These are phyloP conservation scores for Metalampra italica DNA, from an alignment of 2,888 invertebrate genomes.

Conservation along the genomic window DNA sequence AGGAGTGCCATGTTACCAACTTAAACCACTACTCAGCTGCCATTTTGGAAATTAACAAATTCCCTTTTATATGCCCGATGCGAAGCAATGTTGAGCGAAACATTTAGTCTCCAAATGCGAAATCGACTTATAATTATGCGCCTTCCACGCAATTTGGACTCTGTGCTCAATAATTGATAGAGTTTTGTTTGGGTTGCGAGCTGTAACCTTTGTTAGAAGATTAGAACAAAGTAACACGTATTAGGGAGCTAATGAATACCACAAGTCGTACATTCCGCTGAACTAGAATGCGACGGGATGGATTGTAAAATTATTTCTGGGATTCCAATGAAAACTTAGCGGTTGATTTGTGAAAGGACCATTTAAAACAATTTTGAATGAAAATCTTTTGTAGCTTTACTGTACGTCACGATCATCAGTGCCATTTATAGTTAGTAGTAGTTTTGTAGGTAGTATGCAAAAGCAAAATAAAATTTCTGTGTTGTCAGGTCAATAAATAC, in stretches of 20 bases:
- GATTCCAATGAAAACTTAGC: too few relatives aligned
- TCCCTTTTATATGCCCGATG: constrained; percentile 13
- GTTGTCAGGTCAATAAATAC: too few relatives aligned
- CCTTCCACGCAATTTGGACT: constrained; percentile 18
- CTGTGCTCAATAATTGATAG: constrained; percentile 10
- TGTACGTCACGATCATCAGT: too few relatives aligned
- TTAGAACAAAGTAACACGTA: constrained; percentile 70
- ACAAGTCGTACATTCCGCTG: constrained; percentile 46
- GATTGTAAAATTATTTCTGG: constrained; percentile 3
- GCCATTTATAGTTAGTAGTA: too few relatives aligned
- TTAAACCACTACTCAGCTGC: constrained; percentile 11
- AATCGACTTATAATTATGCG: constrained; percentile 49
- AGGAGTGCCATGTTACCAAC: constrained; percentile 7
- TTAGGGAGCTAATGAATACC: constrained; percentile 70
- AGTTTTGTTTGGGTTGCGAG: constrained; percentile 26
- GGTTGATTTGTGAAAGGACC: too few relatives aligned
- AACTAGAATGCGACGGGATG: constrained; percentile 2
- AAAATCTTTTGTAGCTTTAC: too few relatives aligned
- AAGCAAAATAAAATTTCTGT: too few relatives aligned
- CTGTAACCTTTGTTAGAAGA: constrained; percentile 49
- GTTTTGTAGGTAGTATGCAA: too few relatives aligned
- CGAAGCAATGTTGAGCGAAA: constrained; percentile 16
- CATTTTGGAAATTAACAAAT: constrained; percentile 15
- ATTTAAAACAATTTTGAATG: too few relatives aligned
- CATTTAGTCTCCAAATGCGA: constrained; percentile 43